phyloP scores from a whole-genome alignment of 2,888 invertebrate species.

The Apantesis nais region DNA sequence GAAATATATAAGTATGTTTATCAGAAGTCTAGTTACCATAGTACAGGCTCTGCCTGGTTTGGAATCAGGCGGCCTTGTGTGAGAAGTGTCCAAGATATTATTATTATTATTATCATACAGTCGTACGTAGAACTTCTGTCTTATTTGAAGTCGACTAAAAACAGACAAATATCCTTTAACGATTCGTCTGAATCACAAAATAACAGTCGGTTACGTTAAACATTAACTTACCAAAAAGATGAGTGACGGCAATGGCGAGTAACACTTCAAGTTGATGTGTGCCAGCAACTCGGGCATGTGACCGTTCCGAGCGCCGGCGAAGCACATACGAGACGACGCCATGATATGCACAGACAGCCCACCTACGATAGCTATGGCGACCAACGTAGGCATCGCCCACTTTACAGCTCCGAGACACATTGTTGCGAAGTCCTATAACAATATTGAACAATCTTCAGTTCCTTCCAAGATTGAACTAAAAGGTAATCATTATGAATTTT shows the following conservation, averaged over 20 bases:
- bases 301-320: constrained; percentile 95
- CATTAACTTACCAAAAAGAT: constrained; percentile 90
- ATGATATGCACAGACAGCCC: constrained; percentile 97
- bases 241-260: constrained; percentile 92
- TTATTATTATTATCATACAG: no score
- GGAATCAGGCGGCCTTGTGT: no score
- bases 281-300: constrained; percentile 94
- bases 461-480: not conserved
- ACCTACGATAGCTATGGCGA: constrained; percentile 96
- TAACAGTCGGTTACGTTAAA: not conserved
- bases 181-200: not conserved
- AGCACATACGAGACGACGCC: constrained; percentile 96
- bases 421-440: constrained; percentile 92
- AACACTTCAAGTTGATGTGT: constrained; percentile 90
- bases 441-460: not conserved
- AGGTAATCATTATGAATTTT: not conserved
- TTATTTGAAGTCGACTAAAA: no score
- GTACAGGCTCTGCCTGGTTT: no score
- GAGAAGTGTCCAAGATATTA: no score
- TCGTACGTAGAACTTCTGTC: no score
- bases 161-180: not conserved
- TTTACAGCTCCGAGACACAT: constrained; percentile 90
- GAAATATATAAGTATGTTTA: no score
- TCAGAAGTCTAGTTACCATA: no score
- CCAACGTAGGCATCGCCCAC: constrained; percentile 95